These are phyloP conservation scores for Calephelis perditalis DNA, from an alignment of 2,888 invertebrate genomes.

Conservation along the genomic window DNA sequence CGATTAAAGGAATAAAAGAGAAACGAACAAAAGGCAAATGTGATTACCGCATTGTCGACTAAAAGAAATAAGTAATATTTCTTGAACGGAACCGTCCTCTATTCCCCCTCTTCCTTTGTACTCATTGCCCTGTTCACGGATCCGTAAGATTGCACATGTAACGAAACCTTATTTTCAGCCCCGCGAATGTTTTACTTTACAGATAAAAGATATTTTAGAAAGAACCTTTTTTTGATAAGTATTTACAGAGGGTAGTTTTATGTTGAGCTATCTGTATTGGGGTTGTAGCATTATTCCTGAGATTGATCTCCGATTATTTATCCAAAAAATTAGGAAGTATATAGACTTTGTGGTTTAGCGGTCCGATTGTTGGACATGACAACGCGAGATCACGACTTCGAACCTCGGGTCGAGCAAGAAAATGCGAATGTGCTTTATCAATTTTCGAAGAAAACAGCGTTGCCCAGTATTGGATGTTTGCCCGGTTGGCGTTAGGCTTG, in stretches of 20 bases:
- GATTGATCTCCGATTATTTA: too few relatives aligned
- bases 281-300: too few relatives aligned
- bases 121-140: constrained; percentile 28
- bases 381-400: too few relatives aligned
- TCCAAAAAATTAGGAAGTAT: too few relatives aligned
- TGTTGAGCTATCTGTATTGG: constrained; percentile 3
- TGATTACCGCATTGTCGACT: constrained; percentile 71
- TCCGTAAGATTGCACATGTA: constrained; percentile 30
- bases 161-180: constrained; percentile 23
- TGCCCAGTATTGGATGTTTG: too few relatives aligned
- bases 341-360: too few relatives aligned
- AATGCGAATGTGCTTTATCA: too few relatives aligned
- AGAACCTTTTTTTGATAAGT: constrained; percentile 11
- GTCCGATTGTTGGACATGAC: too few relatives aligned
- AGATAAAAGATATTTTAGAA: constrained; percentile 12
- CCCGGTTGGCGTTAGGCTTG: too few relatives aligned
- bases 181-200: constrained; percentile 8
- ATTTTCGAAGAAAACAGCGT: too few relatives aligned
- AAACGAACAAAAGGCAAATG: constrained; percentile 74
- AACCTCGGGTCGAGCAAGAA: too few relatives aligned
- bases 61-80: constrained; percentile 73
- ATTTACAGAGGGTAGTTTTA: constrained; percentile 4
- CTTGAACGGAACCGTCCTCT: constrained; percentile 44
- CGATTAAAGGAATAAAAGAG: constrained; percentile 75
- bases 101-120: constrained; percentile 35